Evolutionary conservation across 1,140 invertebrate species (phyloP), one percentile per base, ranked within the genome.

Genomic region (Chrysoperla carnea): DNA sequence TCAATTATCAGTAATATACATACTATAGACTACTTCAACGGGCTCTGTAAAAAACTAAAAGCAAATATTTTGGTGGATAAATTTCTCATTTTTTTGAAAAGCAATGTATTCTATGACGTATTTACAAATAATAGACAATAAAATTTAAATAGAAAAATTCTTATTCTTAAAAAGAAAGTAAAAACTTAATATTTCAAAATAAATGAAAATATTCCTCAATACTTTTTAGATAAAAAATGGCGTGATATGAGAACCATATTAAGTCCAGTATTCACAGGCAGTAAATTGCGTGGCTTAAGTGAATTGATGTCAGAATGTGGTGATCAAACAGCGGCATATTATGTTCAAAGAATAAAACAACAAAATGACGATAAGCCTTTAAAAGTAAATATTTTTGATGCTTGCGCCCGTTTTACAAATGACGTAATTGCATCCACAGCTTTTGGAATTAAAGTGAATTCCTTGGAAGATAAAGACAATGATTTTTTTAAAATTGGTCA

Each of bases 271-370:
- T 47, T 47, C 39, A 75, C 71, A 0, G 55, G 61, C 4, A 63
- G 65, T 13, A 72, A 72, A 49, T 69, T 73, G 65, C 59, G 62
- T n/a, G 45, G 36, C 41, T 68, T 69, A 63, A 63, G 61, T 28
- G 37, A 48, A 6, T 41, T 45, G 15, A 39, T 47, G 7, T 40
- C 35, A 14, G 42, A 47, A 17, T 44, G 42, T 42, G 43, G 42
- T 1, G 36, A 41, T 14, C 36, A 38, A 23, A 35, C 45, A 14
- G 37, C 33, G n/a, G n/a, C 44, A 14, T 44, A 49, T 33, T 49
- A 48, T 35, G 28, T 37, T 11, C 43, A 46, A 39, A 36, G 46
- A 40, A 31, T 45, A 8, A 23, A 46, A 29, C 9, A 39, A 28
- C 13, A 8, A 27, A 11, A 11, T 39, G 5, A 39, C 17, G 28